Conservation (phyloP, 2,888 invertebrate genomes). For the Brachynemurus nebulosus region DNA sequence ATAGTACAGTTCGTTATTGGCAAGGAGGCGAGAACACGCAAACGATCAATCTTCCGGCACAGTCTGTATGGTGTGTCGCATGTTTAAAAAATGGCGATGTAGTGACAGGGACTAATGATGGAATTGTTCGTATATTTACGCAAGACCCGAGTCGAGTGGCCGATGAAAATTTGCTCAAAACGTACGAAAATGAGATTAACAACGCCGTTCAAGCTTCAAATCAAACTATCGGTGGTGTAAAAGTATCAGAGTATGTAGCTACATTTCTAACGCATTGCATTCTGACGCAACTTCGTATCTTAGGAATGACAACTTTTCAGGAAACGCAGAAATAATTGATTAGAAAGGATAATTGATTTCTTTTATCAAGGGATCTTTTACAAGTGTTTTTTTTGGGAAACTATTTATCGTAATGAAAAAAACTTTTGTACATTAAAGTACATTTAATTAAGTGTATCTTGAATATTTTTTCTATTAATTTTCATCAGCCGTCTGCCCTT, state of each 20-base stretch:
- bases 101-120: conserved; percentile 81
- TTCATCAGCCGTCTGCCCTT: no score
- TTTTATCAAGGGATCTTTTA: no score
- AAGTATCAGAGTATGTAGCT: conserved; percentile 60
- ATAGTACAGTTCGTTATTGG: conserved; percentile 76
- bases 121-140: conserved; percentile 74
- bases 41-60: conserved; percentile 63
- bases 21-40: conserved; percentile 44
- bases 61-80: conserved; percentile 80
- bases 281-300: no score
- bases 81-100: conserved; percentile 78
- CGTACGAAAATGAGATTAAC: conserved; percentile 60
- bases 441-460: no score
- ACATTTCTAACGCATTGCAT: background rate
- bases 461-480: no score
- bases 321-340: no score
- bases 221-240: conserved; percentile 70
- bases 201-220: conserved; percentile 45
- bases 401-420: no score
- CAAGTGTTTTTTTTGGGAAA: no score
- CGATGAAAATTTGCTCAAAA: conserved; percentile 40
- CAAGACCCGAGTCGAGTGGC: conserved; percentile 56
- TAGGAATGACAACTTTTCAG: no score
- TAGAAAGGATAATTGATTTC: no score
- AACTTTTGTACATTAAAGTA: no score